Evolutionary conservation across 2,888 invertebrate genomes (phyloP).

Genomic region (Hesperia comma): DNA sequence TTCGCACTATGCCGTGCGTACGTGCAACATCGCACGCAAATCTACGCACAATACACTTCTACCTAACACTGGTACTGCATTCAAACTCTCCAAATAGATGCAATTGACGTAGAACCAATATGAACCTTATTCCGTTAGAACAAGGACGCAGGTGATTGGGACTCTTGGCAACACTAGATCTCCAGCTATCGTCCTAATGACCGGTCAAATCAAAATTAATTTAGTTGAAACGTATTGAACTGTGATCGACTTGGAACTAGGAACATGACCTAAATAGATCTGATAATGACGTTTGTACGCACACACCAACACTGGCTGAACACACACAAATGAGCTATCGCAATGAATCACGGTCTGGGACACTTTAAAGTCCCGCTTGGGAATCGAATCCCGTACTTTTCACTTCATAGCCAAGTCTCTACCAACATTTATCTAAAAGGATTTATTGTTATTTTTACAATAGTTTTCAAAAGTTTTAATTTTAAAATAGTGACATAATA

Average conservation of each 20-base stretch:
- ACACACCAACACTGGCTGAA: no score
- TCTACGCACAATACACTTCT: constrained; percentile 44
- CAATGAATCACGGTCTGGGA: no score
- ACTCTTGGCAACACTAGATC: constrained; percentile 13
- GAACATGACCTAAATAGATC: neutral
- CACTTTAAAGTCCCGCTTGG: no score
- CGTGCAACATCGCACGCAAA: constrained; percentile 61
- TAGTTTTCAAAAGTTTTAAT: no score
- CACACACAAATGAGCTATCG: no score
- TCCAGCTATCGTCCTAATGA: neutral
- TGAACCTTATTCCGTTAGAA: constrained; percentile 15
- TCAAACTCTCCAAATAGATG: constrained; percentile 33
- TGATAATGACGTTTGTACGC: no score
- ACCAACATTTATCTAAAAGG: no score
- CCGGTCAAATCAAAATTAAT: neutral
- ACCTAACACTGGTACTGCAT: constrained; percentile 36
- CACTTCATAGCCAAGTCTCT: no score
- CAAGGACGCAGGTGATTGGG: neutral
- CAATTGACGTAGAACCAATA: constrained; percentile 8
- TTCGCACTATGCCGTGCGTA: constrained; percentile 54
- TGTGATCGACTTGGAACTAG: neutral
- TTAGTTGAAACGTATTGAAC: neutral
- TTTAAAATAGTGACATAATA: no score
- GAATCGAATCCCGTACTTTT: no score
- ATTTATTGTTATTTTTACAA: no score